A percentile compares a stretch with the other conserved stretches of the same genome.
phyloP scores from a whole-genome alignment of 92 coral and sea anemone genomes.

The Siderastrea siderea region DNA sequence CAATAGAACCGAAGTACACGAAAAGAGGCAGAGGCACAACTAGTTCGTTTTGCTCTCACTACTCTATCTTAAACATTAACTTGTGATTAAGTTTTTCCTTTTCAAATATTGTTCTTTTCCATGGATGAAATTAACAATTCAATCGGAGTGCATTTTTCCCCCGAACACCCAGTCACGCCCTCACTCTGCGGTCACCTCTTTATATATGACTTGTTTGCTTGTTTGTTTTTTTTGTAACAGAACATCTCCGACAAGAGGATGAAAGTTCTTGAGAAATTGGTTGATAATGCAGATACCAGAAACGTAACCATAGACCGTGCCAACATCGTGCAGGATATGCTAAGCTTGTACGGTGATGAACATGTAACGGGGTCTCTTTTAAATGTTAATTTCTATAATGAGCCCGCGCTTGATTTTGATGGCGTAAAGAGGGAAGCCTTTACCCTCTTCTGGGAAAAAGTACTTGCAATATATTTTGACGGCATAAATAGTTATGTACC shows the following conservation, averaged over 20 bases:
- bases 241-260: neutral
- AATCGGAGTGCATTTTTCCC: no score
- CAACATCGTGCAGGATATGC: slow-evolving; percentile 18
- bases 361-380: neutral
- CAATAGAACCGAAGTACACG: no score
- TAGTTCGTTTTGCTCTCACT: no score
- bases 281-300: neutral
- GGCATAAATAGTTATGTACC: slow-evolving; percentile 23
- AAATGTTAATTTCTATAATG: slow-evolving; percentile 11
- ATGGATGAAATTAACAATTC: no score
- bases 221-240: neutral
- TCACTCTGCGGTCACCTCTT: no score
- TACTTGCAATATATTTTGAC: slow-evolving; percentile 16
- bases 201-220: no score
- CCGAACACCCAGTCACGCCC: no score
- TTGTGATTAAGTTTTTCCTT: no score
- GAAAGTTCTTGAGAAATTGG: neutral
- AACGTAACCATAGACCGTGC: slow-evolving; percentile 10
- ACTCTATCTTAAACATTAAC: no score
- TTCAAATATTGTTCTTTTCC: no score
- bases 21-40: no score
- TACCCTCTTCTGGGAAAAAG: slow-evolving; percentile 43
- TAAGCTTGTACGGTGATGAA: neutral
- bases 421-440: slow-evolving; percentile 35
- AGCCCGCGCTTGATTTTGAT: slow-evolving; percentile 32